Conservation (phyloP, 1,140 invertebrate genomes). For the Neotoxoptera formosana region DNA sequence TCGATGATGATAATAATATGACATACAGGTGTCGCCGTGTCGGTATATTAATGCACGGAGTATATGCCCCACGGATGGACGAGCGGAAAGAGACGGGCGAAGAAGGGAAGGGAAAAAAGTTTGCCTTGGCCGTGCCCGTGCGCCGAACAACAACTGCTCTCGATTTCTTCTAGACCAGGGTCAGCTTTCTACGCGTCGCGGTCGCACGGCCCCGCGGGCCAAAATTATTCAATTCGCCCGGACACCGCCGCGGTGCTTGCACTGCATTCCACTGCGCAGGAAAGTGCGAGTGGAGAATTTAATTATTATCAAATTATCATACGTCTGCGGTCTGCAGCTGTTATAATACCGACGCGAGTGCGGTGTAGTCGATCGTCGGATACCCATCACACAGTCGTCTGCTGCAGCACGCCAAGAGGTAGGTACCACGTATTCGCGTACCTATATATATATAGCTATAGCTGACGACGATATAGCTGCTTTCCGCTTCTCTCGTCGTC, state of each 20-base stretch:
- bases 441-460: neutral
- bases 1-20: too few relatives aligned
- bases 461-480: neutral
- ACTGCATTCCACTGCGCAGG: neutral
- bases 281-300: neutral
- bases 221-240: neutral
- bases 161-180: constrained; percentile 31
- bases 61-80: neutral
- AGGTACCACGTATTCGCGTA: too few relatives aligned
- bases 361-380: neutral
- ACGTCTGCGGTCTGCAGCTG: neutral
- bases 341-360: neutral
- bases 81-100: neutral
- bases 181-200: constrained; percentile 20
- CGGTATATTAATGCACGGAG: neutral
- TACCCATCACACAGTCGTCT: neutral
- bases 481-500: neutral
- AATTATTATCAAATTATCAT: neutral
- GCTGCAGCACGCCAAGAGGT: neutral
- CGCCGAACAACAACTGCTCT: neutral
- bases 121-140: neutral
- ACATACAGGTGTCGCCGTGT: too few relatives aligned
- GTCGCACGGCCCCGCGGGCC: neutral
- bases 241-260: too few relatives aligned
- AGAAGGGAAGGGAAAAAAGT: neutral